Evolutionary conservation across 2,888 invertebrate genomes (phyloP).

Genomic region (Rhagonycha fulva): DNA sequence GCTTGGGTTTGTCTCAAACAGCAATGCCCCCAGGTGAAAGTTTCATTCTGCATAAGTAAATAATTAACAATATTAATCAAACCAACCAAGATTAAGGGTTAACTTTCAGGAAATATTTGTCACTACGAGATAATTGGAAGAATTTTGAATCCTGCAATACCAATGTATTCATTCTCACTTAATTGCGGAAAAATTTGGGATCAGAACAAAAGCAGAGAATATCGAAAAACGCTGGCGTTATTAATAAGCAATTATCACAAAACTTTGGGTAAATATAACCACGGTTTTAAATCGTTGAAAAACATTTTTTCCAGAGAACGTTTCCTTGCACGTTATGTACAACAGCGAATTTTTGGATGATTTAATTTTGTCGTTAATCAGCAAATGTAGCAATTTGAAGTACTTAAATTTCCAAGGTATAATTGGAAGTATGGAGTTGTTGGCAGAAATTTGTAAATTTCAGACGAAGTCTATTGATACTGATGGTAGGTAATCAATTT

Average conservation of each 20-base stretch:
- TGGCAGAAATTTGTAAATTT: slow-evolving; percentile 42
- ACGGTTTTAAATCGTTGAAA: neutral
- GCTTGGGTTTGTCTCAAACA: slow-evolving; percentile 53
- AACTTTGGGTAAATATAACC: slow-evolving; percentile 51
- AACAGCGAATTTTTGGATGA: slow-evolving; percentile 57
- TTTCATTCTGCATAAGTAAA: slow-evolving; percentile 45
- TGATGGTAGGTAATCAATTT: neutral
- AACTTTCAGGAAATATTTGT: slow-evolving; percentile 46
- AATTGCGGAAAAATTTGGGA: slow-evolving; percentile 56
- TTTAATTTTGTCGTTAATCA: slow-evolving; percentile 51
- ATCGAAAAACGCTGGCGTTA: slow-evolving; percentile 52
- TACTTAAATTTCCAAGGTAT: slow-evolving; percentile 56
- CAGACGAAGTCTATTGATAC: neutral
- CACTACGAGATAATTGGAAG: slow-evolving; percentile 56
- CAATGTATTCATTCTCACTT: slow-evolving; percentile 55
- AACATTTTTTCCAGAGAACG: slow-evolving; percentile 45
- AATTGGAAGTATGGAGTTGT: slow-evolving; percentile 52
- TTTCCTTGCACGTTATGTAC: slow-evolving; percentile 55
- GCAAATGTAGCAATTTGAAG: slow-evolving; percentile 52
- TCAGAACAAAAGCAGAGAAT: slow-evolving; percentile 55
- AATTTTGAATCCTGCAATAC: slow-evolving; percentile 55
- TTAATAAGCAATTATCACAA: slow-evolving; percentile 53
- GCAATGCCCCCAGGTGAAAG: slow-evolving; percentile 53
- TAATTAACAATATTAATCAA: slow-evolving; percentile 9
- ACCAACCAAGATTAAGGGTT: neutral